Evolutionary conservation across 2,888 invertebrate species (phyloP), one percentile per base, ranked within the genome.

Genomic region (Allophyes oxyacanthae): DNA sequence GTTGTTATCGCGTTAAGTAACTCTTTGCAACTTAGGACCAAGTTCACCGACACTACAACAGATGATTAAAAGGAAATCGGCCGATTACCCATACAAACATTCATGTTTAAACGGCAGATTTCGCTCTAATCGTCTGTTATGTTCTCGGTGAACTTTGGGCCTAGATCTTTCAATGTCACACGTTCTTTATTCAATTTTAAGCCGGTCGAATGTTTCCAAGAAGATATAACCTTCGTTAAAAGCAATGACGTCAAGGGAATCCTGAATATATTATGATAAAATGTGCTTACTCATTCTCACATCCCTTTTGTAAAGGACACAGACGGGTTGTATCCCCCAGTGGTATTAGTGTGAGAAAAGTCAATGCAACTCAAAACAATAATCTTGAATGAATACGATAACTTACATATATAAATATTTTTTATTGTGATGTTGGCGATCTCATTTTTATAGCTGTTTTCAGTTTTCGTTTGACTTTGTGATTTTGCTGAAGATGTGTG

Each of bases 281-380:
- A 72, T 46, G 55, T 56, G 53, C 48, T 59, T 51, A 46, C 40
- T 70, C 72, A 70, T 62, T 11, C 34, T 33, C 42, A 44, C 72
- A 42, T 55, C 72, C 46, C 38, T 42, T 66, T 72, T 69, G 55
- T 45, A 55, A 51, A 45, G 64, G 44, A 52, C n/a, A 46, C 6
- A 33, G 10, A 20, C 9, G 53, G 13, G 15, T 40, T 20, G 30
- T 54, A 44, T 51, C 20, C 44, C 38, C 51, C 15, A 11, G 37
- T 30, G 48, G 26, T 14, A n/a, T 51, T 14, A 38, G 49, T 63
- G 40, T 56, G 20, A 62, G 40, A 45, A 34, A n/a, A 55, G 64
- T 63, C 69, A 51, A 53, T 45, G 51, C 8, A 8, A 48, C 15
- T 38, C 33, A 26, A 52, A 63, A 66, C 69, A 66, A 62, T 40